Percentiles rank a stretch among this genome's conserved stretches.
phyloP scores from a whole-genome alignment of 2,113 vertebrate genomes.

The Tringa solitaria region DNA sequence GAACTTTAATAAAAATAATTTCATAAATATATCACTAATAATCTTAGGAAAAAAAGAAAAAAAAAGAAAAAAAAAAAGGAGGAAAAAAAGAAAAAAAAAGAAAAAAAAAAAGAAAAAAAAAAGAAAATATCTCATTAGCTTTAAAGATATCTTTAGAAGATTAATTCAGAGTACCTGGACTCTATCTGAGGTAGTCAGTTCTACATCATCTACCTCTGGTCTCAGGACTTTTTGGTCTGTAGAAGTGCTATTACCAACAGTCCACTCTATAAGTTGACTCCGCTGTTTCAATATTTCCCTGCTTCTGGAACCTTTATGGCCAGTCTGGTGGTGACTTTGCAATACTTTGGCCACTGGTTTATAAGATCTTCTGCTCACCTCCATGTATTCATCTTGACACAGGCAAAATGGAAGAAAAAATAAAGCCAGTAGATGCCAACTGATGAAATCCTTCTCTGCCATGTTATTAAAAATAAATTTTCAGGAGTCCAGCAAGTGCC shows the following conservation, averaged over 20 bases:
- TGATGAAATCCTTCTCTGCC: slow-evolving; percentile 69
- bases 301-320: slow-evolving; percentile 74
- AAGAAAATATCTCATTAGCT: slow-evolving; percentile 30
- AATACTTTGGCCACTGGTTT: slow-evolving; percentile 81
- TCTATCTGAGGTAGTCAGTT: slow-evolving; percentile 80
- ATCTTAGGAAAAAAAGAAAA: background rate
- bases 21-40: slow-evolving; percentile 9
- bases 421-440: slow-evolving; percentile 78
- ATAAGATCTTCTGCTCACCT: slow-evolving; percentile 86
- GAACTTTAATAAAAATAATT: background rate
- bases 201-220: slow-evolving; percentile 83
- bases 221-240: slow-evolving; percentile 78
- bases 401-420: slow-evolving; percentile 81
- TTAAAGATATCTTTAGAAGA: slow-evolving; percentile 74
- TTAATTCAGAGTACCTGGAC: slow-evolving; percentile 85
- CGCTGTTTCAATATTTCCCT: slow-evolving; percentile 81
- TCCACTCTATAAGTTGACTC: slow-evolving; percentile 76
- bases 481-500: slow-evolving; percentile 51
- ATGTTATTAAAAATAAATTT: slow-evolving; percentile 67
- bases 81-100: background rate
- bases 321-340: slow-evolving; percentile 82
- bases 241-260: slow-evolving; percentile 79
- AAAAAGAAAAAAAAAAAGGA: background rate
- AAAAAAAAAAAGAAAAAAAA: background rate
- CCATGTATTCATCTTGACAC: slow-evolving; percentile 84